A percentile compares a stretch with the other conserved stretches of the same genome.
phyloP scores from a whole-genome alignment of 2,888 invertebrate genomes.

The Oscheius myriophilus region DNA sequence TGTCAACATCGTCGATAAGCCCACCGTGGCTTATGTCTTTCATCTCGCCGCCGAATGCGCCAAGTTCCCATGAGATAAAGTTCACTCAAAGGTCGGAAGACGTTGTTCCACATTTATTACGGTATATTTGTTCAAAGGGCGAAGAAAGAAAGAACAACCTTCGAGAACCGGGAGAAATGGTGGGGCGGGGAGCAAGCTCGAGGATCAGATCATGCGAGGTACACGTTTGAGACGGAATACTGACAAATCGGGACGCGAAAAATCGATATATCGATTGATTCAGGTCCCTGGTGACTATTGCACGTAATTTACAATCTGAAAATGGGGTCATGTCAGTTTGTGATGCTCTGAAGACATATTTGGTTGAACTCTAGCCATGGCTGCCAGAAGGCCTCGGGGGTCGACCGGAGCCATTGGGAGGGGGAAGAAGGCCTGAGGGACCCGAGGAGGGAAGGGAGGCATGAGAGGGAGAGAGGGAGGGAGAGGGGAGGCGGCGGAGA shows the following conservation, averaged over 20 bases:
- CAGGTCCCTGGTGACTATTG: slow-evolving; percentile 2
- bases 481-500: slow-evolving; percentile 6
- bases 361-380: slow-evolving; percentile 34
- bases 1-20: no score
- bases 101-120: no score
- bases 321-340: neutral
- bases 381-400: slow-evolving; percentile 39
- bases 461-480: slow-evolving; percentile 11
- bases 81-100: slow-evolving; percentile 1
- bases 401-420: slow-evolving; percentile 30
- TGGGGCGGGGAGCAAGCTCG: neutral
- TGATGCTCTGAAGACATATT: neutral
- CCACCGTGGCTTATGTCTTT: neutral
- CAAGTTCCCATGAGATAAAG: slow-evolving; percentile 25
- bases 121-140: neutral
- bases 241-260: neutral
- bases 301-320: neutral
- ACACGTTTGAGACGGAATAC: slow-evolving; percentile 26
- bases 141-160: slow-evolving; percentile 14
- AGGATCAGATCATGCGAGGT: slow-evolving; percentile 26
- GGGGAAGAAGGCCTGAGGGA: slow-evolving; percentile 34
- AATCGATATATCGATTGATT: neutral
- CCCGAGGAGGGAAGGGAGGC: slow-evolving; percentile 16
- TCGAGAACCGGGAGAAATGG: slow-evolving; percentile 7
- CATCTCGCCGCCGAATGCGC: slow-evolving; percentile 15